Base-by-base conservation (phyloP, 2,888 invertebrate genomes). In the Orgyia antiqua region DNA sequence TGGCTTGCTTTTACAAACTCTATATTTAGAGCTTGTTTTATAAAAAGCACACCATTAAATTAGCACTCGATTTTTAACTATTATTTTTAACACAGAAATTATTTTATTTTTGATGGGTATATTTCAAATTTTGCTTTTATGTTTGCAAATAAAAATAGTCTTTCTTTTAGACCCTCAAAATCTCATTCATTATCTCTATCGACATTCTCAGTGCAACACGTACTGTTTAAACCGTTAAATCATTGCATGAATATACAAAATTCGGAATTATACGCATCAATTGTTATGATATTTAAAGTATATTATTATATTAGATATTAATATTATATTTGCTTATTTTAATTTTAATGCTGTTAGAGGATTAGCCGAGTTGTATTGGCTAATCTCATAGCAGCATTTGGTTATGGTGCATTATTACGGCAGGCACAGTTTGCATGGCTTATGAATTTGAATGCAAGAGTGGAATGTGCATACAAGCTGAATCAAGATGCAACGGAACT, bases 401-500 rank as follows among this genome's bases (percentile, higher is more conserved):
- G 83, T 77, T 76, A 72, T 61, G 80, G 80, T 55, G 59, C 55
- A 65, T 68, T 67, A 67, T 67, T 71, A 78, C 51, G 75, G 71
- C 83, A 80, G 80, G 80, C 75, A 68, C 73, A 66, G 51, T 66
- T 66, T 84, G 86, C 86, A 83, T 84, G 84, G 82, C 86, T 80
- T 79, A 72, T 78, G 63, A 83, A 64, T 91, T 89, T 88, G 86
- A 88, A 59, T 93, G 93, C 80, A 75, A 86, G 61, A 88, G 84
- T 62, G 91, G 91, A 65, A 77, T 87, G 59, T 91, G 91, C 77
- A 87, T 91, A 47, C 73, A 77, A 44, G 70, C 76, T 19, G 80
- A 82, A 27, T 73, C 80, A 31, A 54, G 77, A 39, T 89, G 89
- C 71, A 88, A 91, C 61, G 79, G 84, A 29, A 76, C 72, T 10